phyloP scores from a whole-genome alignment of 2,113 vertebrate species.

The Chionis minor region DNA sequence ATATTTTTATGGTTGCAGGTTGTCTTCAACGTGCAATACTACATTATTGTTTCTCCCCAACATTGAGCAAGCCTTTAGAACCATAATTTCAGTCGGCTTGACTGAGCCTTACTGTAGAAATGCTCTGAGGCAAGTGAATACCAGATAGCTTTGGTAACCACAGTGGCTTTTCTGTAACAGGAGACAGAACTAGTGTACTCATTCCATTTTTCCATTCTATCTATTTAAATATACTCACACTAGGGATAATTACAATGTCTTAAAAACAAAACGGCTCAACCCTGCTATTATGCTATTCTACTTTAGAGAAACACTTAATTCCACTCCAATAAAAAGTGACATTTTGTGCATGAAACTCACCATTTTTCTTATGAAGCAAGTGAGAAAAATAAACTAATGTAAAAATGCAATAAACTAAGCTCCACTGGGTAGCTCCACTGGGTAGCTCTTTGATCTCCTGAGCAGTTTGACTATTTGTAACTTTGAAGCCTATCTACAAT shows the following conservation, averaged over 20 bases:
- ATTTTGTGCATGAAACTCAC: neutral
- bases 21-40: neutral
- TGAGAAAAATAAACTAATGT: neutral
- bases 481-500: neutral
- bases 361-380: neutral
- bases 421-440: neutral
- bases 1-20: neutral
- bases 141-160: neutral
- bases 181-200: neutral
- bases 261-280: neutral
- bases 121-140: neutral
- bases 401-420: neutral
- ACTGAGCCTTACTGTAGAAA: neutral
- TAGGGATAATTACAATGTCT: neutral
- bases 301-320: neutral
- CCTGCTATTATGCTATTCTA: neutral
- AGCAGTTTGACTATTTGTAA: neutral
- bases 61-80: neutral
- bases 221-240: neutral
- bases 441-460: neutral
- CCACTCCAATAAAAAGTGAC: neutral
- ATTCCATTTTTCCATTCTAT: neutral
- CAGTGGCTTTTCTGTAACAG: neutral
- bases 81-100: neutral
- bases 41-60: neutral